Conservation (phyloP, 2,797 vertebrate genomes). For the Rhinatrema bivittatum region DNA sequence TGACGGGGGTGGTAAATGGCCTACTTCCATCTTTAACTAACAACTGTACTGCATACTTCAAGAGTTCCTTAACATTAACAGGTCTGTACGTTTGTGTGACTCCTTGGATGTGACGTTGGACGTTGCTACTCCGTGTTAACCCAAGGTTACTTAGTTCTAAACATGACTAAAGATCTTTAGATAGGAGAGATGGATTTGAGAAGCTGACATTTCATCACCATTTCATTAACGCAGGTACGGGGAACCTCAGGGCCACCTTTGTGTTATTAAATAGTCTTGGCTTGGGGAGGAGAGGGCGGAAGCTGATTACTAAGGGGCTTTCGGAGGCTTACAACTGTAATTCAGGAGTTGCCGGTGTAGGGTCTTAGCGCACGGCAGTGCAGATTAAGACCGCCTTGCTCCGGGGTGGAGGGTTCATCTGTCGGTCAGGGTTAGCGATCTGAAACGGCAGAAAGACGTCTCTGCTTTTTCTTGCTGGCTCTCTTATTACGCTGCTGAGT, state of each 20-base stretch:
- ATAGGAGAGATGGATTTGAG: constrained; percentile 39
- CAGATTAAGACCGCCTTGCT: not conserved
- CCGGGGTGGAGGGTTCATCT: not conserved
- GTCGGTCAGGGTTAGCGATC: accelerated
- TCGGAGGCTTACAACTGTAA: not conserved
- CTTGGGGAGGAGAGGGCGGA: too few species aligned
- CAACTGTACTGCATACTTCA: too few species aligned
- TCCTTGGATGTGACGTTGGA: too few species aligned
- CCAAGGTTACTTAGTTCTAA: not conserved
- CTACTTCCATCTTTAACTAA: too few species aligned
- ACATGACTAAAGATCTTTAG: not conserved
- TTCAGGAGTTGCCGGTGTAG: accelerated
- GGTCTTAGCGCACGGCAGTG: not conserved
- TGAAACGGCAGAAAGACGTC: accelerated
- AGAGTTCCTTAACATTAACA: too few species aligned
- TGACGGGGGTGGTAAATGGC: too few species aligned
- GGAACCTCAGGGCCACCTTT: constrained; percentile 64
- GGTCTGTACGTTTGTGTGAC: too few species aligned
- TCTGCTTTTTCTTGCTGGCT: too few species aligned
- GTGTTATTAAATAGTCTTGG: too few species aligned
- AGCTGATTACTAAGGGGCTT: not conserved
- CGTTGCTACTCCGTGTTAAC: too few species aligned
- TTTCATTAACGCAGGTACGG: constrained; percentile 52
- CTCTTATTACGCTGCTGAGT: not conserved
- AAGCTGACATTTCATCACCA: constrained; percentile 58